Conservation (phyloP, 2,113 vertebrate species). For the Mustelus asterias region DNA sequence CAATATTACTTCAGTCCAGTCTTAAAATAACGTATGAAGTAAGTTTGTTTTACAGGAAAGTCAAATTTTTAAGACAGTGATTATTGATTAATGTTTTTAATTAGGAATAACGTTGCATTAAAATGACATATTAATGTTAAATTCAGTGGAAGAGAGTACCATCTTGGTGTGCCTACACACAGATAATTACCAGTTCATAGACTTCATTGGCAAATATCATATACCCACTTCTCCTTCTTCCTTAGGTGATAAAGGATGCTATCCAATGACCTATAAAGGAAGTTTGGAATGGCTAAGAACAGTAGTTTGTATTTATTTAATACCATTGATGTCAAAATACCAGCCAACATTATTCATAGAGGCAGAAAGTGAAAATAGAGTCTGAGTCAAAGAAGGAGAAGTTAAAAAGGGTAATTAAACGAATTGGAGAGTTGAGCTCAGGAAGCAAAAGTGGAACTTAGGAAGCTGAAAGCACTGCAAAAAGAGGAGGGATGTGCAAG, state of each 20-base stretch:
- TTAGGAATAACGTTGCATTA: not conserved
- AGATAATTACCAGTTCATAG: not conserved
- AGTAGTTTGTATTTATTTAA: not conserved
- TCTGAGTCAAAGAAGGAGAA: not conserved
- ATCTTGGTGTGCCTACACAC: not conserved
- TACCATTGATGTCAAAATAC: not conserved
- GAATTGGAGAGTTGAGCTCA: not conserved
- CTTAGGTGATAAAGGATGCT: not conserved
- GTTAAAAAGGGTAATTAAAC: too few relatives aligned
- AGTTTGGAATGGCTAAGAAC: not conserved
- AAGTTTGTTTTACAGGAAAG: constrained; percentile 40
- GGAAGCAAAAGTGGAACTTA: not conserved
- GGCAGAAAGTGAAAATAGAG: not conserved
- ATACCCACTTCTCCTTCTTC: not conserved
- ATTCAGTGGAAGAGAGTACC: not conserved
- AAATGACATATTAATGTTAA: not conserved
- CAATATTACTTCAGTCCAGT: constrained; percentile 88
- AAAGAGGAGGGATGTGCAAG: not conserved
- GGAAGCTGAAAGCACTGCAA: not conserved
- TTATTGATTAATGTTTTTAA: not conserved
- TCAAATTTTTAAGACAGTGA: not conserved
- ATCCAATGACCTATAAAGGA: not conserved
- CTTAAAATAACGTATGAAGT: constrained; percentile 97
- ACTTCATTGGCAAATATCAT: not conserved
- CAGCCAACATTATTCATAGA: not conserved